These are phyloP conservation scores for Podarcis siculus DNA, from an alignment of 2,797 vertebrate genomes.

Conservation along the genomic window DNA sequence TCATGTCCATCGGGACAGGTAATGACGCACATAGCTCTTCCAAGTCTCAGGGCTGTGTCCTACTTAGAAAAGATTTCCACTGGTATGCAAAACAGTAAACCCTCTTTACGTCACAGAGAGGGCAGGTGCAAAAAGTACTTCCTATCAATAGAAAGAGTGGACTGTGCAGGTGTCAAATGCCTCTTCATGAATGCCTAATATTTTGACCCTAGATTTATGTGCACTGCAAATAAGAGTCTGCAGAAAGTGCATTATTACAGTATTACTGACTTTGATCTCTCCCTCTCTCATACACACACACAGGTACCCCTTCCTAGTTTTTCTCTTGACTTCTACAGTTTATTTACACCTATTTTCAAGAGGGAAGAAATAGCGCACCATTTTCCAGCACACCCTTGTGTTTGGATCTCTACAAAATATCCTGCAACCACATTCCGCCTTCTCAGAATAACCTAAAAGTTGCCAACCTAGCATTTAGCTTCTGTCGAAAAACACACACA, in stretches of 20 bases:
- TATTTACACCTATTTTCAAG: background rate
- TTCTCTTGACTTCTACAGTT: background rate
- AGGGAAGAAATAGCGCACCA: background rate
- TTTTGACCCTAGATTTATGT: background rate
- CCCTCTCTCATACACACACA: background rate
- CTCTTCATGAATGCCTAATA: background rate
- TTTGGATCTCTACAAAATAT: background rate
- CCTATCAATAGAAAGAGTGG: background rate
- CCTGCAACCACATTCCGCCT: slow-evolving; percentile 22
- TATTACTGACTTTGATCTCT: background rate
- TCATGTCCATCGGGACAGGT: too few species aligned
- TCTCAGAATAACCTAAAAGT: slow-evolving; percentile 69
- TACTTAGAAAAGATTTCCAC: background rate
- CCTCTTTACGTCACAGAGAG: background rate
- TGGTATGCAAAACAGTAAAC: background rate
- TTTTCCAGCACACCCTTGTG: slow-evolving; percentile 11
- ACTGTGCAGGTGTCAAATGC: background rate
- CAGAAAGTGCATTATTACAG: background rate
- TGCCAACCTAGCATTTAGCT: slow-evolving; percentile 72
- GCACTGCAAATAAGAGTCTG: background rate
- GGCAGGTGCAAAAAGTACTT: background rate
- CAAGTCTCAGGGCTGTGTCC: background rate
- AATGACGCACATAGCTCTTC: too few species aligned
- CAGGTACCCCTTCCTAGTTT: background rate
- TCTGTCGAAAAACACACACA: slow-evolving; percentile 58